Conservation (phyloP, 1,140 invertebrate genomes). For the Brachionus koreanus region DNA sequence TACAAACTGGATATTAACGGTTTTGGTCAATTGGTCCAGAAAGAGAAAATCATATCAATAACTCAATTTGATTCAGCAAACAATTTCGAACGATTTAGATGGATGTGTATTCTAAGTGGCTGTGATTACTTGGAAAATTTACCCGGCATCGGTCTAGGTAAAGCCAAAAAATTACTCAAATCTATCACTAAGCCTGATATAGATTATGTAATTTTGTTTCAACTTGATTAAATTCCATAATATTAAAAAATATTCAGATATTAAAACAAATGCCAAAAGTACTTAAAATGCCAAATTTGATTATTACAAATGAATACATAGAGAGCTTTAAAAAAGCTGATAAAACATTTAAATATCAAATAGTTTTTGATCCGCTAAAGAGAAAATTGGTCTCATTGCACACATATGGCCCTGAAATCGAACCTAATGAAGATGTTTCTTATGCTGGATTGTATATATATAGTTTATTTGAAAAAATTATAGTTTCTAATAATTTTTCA, state of each 20-base stretch:
- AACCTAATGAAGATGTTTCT: slow-evolving; percentile 10
- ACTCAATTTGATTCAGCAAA: slow-evolving; percentile 40
- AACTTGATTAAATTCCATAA: neutral
- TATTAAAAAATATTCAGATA: slow-evolving; percentile 53
- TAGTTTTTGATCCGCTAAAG: slow-evolving; percentile 70
- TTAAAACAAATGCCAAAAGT: slow-evolving; percentile 61
- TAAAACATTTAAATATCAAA: slow-evolving; percentile 85
- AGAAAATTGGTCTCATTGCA: slow-evolving; percentile 24
- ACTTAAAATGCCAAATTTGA: slow-evolving; percentile 60
- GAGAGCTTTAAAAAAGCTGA: slow-evolving; percentile 68
- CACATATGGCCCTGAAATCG: neutral
- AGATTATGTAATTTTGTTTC: slow-evolving; percentile 50
- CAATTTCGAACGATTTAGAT: slow-evolving; percentile 35
- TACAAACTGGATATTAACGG: slow-evolving; percentile 46
- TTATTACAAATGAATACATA: slow-evolving; percentile 75
- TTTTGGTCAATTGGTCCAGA: slow-evolving; percentile 31
- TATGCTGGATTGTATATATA: slow-evolving; percentile 38
- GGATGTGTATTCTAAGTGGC: slow-evolving; percentile 91
- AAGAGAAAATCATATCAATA: slow-evolving; percentile 29
- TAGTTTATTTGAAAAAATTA: neutral
- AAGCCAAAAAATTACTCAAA: slow-evolving; percentile 82
- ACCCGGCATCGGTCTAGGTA: slow-evolving; percentile 85
- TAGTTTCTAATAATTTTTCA: neutral
- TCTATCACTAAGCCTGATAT: slow-evolving; percentile 66
- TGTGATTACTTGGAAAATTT: slow-evolving; percentile 91